Evolutionary conservation across 1,140 invertebrate species (phyloP).

Genomic region (Leptopilina clavipes): DNA sequence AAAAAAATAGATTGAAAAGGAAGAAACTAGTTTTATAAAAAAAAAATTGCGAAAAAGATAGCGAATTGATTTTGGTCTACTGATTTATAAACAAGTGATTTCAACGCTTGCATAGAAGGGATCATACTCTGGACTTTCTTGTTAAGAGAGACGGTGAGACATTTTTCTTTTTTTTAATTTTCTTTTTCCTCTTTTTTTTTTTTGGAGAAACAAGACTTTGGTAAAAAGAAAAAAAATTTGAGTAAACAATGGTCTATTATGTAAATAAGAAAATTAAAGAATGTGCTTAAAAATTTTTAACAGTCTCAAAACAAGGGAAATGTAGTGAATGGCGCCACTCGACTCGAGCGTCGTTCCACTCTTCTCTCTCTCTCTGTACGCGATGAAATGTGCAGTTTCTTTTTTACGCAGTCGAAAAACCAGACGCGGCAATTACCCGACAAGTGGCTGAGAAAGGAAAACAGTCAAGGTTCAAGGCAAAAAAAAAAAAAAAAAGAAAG

Average conservation of each 20-base stretch:
- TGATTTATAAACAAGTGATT: not conserved
- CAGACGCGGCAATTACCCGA: constrained; percentile 20
- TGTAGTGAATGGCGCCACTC: constrained; percentile 19
- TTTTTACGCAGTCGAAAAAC: constrained; percentile 27
- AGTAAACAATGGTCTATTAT: constrained; percentile 24
- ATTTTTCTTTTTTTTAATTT: not conserved
- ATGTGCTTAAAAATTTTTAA: constrained; percentile 15
- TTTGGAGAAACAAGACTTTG: not conserved
- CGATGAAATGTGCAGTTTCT: constrained; percentile 31
- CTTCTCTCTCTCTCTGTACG: not conserved
- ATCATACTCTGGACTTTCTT: too few relatives aligned
- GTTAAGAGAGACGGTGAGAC: too few relatives aligned
- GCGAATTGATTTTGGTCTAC: not conserved
- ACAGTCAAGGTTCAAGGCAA: not conserved
- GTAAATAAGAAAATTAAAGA: constrained; percentile 18
- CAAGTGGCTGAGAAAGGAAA: constrained; percentile 13
- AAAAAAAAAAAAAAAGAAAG: constrained; percentile 7
- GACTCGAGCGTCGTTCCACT: not conserved
- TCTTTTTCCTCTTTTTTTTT: not conserved
- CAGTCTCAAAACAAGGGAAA: constrained; percentile 21
- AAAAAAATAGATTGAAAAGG: too few relatives aligned
- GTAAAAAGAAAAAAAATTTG: not conserved
- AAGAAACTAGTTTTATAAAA: not conserved
- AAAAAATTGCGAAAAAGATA: not conserved
- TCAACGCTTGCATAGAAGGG: not conserved